A percentile compares a stretch with the other conserved stretches of the same genome.
phyloP scores from a whole-genome alignment of 2,888 invertebrate genomes.

The Drosophila anomalata region DNA sequence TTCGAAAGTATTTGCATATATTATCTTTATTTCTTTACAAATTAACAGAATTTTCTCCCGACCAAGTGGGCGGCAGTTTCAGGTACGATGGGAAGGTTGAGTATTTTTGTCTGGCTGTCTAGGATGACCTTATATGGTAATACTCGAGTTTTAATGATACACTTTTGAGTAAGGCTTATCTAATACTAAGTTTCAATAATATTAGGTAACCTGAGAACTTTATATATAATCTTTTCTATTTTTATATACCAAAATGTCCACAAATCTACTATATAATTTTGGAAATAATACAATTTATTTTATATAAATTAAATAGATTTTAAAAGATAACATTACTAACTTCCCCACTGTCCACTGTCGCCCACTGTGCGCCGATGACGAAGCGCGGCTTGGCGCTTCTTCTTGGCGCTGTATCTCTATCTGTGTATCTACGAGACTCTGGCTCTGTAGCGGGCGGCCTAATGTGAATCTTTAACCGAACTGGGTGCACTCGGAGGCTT shows the following conservation, averaged over 20 bases:
- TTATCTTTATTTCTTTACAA: conserved; percentile 21
- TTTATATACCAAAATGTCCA: too few species aligned
- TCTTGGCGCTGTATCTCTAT: conserved; percentile 31
- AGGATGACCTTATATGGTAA: too few species aligned
- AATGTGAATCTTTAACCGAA: conserved; percentile 79
- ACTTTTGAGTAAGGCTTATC: too few species aligned
- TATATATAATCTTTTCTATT: not conserved
- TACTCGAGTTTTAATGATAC: too few species aligned
- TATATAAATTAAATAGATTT: not conserved
- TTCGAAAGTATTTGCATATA: conserved; percentile 43
- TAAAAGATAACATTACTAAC: not conserved
- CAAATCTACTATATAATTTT: too few species aligned
- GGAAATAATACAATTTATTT: not conserved
- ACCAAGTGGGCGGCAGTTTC: conserved; percentile 19
- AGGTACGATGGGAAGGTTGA: not conserved
- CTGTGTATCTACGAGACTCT: conserved; percentile 16
- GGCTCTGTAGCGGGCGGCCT: conserved; percentile 66
- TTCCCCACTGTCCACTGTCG: not conserved
- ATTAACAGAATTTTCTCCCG: conserved; percentile 40
- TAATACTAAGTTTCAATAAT: too few species aligned
- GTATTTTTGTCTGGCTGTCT: not conserved
- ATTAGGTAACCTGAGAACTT: too few species aligned
- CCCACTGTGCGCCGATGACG: conserved; percentile 60
- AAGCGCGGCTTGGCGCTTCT: conserved; percentile 63
- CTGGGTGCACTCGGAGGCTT: conserved; percentile 74